Conservation (phyloP, 2,797 vertebrate species). For the Bradypodion ventrale region DNA sequence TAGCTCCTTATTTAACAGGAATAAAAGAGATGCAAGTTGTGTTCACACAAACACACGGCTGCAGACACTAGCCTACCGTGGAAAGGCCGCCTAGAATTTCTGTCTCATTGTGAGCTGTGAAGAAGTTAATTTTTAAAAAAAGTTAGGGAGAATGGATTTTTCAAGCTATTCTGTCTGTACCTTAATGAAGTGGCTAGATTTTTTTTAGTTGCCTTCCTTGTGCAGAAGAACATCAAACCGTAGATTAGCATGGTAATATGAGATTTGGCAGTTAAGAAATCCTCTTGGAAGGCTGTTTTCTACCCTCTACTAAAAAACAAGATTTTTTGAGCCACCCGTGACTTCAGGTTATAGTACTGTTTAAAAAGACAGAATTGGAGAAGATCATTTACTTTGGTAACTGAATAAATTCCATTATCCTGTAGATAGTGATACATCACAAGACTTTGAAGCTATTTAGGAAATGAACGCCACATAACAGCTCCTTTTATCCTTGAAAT, state of each 20-base stretch:
- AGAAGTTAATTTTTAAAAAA: background rate
- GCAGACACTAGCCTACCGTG: background rate
- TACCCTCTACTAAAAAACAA: conserved; percentile 1
- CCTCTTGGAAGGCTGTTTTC: background rate
- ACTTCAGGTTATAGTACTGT: background rate
- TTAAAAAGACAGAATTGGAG: background rate
- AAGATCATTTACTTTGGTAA: background rate
- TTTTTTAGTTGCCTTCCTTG: background rate
- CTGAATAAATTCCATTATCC: background rate
- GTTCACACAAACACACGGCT: background rate
- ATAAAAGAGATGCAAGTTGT: background rate
- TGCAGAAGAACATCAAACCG: background rate
- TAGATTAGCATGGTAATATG: background rate
- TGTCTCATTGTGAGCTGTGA: background rate
- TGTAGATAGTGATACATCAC: background rate
- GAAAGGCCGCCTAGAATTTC: background rate
- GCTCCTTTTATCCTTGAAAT: background rate
- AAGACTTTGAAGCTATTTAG: background rate
- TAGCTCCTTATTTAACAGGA: background rate
- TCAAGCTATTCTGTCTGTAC: background rate
- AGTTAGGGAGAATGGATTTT: background rate
- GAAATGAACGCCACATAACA: background rate
- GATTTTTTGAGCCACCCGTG: conserved; percentile 22
- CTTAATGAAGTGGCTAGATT: background rate
- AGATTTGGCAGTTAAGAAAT: background rate